A percentile compares a stretch with the other conserved stretches of the same genome.
phyloP scores from a whole-genome alignment of 2,797 vertebrate genomes.

The Sylvia borin region DNA sequence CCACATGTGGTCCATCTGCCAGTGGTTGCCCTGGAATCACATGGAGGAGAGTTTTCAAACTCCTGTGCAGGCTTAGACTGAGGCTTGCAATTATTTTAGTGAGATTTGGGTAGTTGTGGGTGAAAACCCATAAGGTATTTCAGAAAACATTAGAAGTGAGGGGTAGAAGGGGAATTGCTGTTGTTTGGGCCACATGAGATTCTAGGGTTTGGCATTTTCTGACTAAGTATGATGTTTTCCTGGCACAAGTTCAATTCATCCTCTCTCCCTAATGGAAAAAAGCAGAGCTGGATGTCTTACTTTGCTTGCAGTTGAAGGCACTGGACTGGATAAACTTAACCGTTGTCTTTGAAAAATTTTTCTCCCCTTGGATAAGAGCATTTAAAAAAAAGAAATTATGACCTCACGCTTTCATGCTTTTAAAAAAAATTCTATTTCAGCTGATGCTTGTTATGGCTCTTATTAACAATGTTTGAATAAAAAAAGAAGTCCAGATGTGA shows the following conservation, averaged over 20 bases:
- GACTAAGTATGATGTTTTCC: not conserved
- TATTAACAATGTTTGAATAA: not conserved
- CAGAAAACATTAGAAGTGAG: not conserved
- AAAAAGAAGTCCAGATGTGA: conserved; percentile 10
- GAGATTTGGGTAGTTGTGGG: not conserved
- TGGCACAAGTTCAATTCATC: not conserved
- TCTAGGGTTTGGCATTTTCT: not conserved
- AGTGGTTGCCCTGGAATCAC: not conserved
- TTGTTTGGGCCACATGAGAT: not conserved
- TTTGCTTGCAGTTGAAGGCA: conserved; percentile 1
- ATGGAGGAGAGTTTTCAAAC: not conserved
- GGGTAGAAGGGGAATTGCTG: accelerated
- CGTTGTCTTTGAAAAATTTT: not conserved
- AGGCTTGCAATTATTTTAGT: not conserved
- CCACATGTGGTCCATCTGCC: accelerated
- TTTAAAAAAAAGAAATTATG: not conserved
- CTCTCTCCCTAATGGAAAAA: not conserved
- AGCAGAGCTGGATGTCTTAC: not conserved
- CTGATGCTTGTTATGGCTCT: conserved; percentile 2
- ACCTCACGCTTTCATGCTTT: not conserved
- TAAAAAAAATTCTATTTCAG: not conserved
- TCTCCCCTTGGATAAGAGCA: not conserved
- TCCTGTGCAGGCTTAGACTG: not conserved
- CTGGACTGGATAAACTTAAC: not conserved
- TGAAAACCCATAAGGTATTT: not conserved